Percentiles rank a stretch among this genome's conserved stretches.
Conservation (phyloP, 2,113 vertebrate genomes). For the Sterrhoptilus dennistouni region DNA sequence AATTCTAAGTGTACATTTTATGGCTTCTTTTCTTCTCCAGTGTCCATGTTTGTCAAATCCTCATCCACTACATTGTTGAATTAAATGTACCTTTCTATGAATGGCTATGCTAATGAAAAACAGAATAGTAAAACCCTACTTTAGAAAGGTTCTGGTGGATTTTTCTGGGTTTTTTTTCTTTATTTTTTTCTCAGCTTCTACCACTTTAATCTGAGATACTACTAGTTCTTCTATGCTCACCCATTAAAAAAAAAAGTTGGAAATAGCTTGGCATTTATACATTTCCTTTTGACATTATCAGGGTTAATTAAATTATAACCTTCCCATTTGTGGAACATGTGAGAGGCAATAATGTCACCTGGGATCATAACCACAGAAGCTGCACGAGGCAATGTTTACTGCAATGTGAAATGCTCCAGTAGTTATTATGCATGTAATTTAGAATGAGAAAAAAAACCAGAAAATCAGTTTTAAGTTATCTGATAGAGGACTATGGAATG, state of each 20-base stretch:
- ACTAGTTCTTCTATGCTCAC: background rate
- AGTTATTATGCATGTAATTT: background rate
- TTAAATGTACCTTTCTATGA: background rate
- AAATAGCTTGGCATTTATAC: conserved; percentile 61
- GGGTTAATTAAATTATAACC: conserved; percentile 70
- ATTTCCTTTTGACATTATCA: conserved; percentile 67
- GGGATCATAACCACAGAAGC: background rate
- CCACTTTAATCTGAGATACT: background rate
- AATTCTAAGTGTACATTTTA: background rate
- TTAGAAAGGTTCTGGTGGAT: background rate
- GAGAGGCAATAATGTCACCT: conserved; percentile 29
- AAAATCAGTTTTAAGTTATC: background rate
- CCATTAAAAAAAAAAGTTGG: background rate
- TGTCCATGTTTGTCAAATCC: background rate
- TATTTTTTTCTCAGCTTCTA: background rate
- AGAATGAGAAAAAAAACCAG: background rate
- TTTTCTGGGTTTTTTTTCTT: background rate
- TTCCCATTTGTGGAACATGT: background rate
- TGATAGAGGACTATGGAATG: background rate
- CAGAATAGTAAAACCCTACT: background rate
- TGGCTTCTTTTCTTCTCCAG: background rate
- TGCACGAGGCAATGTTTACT: conserved; percentile 7
- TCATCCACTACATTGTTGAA: background rate
- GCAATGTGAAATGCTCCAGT: background rate
- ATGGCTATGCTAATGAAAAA: background rate